Conservation (phyloP, 2,888 invertebrate species). For the Lasioglossum malachurum region DNA sequence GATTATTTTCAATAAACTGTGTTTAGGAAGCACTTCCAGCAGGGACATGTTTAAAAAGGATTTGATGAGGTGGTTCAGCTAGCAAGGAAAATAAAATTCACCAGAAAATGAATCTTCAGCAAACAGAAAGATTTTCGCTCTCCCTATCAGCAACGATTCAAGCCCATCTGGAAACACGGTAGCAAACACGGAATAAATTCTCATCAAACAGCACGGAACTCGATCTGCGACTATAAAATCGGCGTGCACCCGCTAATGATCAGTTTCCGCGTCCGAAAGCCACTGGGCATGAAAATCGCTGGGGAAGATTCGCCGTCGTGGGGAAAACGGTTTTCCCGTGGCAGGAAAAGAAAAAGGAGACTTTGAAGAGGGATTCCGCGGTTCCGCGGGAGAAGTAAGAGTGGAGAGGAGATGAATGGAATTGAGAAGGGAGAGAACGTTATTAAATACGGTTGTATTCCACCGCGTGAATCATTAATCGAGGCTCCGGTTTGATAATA, state of each 20-base stretch:
- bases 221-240: not conserved
- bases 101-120: not conserved
- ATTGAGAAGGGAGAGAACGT: slow-evolving; percentile 17
- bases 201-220: not conserved
- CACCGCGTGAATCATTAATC: slow-evolving; percentile 49
- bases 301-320: slow-evolving; percentile 13
- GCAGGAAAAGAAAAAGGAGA: not conserved
- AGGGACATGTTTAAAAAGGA: too few relatives aligned
- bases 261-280: not conserved
- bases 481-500: slow-evolving; percentile 27
- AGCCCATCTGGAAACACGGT: not conserved
- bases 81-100: not conserved
- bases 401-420: not conserved
- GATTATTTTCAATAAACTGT: not conserved
- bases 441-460: slow-evolving; percentile 49
- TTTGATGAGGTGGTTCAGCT: not conserved
- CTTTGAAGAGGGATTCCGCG: slow-evolving; percentile 16
- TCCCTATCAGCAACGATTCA: not conserved
- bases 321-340: slow-evolving; percentile 6
- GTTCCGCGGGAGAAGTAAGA: not conserved
- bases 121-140: not conserved
- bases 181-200: not conserved
- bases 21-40: not conserved
- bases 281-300: not conserved
- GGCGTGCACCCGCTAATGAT: not conserved